phyloP scores from a whole-genome alignment of 2,888 invertebrate species.

The Eudemis profundana region DNA sequence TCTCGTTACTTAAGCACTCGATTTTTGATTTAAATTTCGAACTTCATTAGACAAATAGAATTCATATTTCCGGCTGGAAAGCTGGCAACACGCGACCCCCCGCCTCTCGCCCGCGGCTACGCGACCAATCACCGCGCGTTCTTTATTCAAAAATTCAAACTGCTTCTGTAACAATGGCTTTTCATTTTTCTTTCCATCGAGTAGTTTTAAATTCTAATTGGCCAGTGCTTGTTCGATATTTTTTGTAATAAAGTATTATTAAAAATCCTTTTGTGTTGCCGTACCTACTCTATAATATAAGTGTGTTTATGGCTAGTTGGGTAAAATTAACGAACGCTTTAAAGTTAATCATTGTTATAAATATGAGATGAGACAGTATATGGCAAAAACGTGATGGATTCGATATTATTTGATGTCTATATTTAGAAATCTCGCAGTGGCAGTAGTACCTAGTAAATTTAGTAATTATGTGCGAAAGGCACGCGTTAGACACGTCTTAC shows the following conservation, averaged over 20 bases:
- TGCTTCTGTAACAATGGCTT: constrained; percentile 64
- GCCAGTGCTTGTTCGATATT: constrained; percentile 53
- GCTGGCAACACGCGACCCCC: constrained; percentile 77
- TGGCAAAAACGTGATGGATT: too few relatives aligned
- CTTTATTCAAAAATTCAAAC: constrained; percentile 71
- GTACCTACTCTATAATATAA: too few relatives aligned
- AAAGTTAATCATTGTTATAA: too few relatives aligned
- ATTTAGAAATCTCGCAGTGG: too few relatives aligned
- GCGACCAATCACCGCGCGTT: constrained; percentile 74
- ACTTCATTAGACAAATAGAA: constrained; percentile 75
- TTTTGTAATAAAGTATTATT: constrained; percentile 28
- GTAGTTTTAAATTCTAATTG: constrained; percentile 67
- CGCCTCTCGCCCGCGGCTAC: constrained; percentile 79
- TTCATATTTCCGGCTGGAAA: constrained; percentile 77
- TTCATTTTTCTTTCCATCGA: constrained; percentile 66
- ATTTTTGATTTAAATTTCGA: constrained; percentile 54
- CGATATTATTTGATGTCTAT: too few relatives aligned
- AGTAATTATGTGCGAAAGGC: too few relatives aligned
- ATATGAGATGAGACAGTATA: too few relatives aligned
- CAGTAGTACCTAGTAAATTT: too few relatives aligned
- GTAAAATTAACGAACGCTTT: too few relatives aligned
- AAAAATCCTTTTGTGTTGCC: constrained; percentile 18
- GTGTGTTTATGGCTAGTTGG: too few relatives aligned
- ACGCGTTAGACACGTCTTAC: constrained; percentile 5
- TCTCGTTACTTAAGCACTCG: constrained; percentile 6